A percentile compares a stretch with the other conserved stretches of the same genome.
phyloP scores from a whole-genome alignment of 2,888 invertebrate species.

The Hirtodrosophila histrioides region DNA sequence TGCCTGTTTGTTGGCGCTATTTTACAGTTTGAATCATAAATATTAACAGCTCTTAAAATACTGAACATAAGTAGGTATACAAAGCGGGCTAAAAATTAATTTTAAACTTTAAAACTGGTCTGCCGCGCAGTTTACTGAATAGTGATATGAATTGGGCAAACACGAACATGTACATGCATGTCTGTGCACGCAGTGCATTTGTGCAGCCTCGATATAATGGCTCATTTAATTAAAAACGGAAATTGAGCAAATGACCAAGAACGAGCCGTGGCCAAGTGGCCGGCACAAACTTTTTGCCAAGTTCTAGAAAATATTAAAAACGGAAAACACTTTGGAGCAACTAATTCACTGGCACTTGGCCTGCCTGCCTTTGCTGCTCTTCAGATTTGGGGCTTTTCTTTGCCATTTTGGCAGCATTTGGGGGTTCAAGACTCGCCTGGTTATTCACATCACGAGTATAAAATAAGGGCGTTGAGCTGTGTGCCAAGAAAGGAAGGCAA shows the following conservation, averaged over 20 bases:
- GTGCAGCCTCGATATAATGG: slow-evolving; percentile 63
- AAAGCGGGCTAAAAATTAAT: slow-evolving; percentile 58
- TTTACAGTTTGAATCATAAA: slow-evolving; percentile 66
- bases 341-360: slow-evolving; percentile 65
- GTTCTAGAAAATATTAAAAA: slow-evolving; percentile 74
- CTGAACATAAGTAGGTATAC: slow-evolving; percentile 28
- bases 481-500: slow-evolving; percentile 70
- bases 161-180: neutral
- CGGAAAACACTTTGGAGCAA: slow-evolving; percentile 77
- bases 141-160: too few relatives aligned
- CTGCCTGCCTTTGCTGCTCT: slow-evolving; percentile 28
- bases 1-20: slow-evolving; percentile 41
- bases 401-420: slow-evolving; percentile 68
- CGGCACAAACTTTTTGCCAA: slow-evolving; percentile 65
- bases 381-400: slow-evolving; percentile 14
- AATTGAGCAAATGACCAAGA: slow-evolving; percentile 73
- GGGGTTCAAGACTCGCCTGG: slow-evolving; percentile 51
- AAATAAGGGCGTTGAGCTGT: slow-evolving; percentile 48
- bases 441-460: slow-evolving; percentile 41
- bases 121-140: slow-evolving; percentile 50
- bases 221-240: slow-evolving; percentile 79
- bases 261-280: slow-evolving; percentile 58
- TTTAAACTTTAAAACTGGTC: slow-evolving; percentile 74
- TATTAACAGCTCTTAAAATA: slow-evolving; percentile 76
- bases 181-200: slow-evolving; percentile 18